Base-by-base conservation (phyloP, 2,888 invertebrate species). In the Druceiella hillmani region DNA sequence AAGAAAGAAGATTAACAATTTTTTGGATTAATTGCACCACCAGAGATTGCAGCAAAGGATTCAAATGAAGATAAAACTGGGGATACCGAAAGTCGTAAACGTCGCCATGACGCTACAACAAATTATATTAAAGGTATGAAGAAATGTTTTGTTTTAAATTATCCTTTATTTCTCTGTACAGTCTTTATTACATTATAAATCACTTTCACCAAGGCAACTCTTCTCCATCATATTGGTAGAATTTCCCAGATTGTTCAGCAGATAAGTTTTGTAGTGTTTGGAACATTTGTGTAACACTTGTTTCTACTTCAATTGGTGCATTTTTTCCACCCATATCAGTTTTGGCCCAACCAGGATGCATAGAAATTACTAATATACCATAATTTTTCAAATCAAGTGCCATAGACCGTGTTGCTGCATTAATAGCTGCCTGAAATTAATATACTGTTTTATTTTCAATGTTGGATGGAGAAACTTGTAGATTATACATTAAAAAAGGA, bases 271-370 rank as follows among this genome's bases (percentile, higher is more conserved):
- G 55, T 27, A 93, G 60, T 3, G 86, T 81, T 4, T 75, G 59
- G 11, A 91, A 61, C 40, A 93, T 80, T 11, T 74, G 71, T 1
- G 55, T 55, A 3, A 82, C 76, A 55, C 87, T 83, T 2, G 77
- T 73, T 14, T 81, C 76, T 2, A 87, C 66, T 34, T 82, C 80
- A 17, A 91, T 62, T 0, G 83, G 82, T 1, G 92, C 93, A 47
- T 78, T 81, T 24, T 73, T 62, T 3, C 93, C 92, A 3, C 93
- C 93, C 87, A 93, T 84, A 47, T 83, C 84, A 0, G 93, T 94
- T 57, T 81, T 79, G 4, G 93, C 90, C 93, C 92, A 93, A 2
- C 93, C 93, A 1, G 93, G 93, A 64, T 93, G 92, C 41, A 94
- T 57, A 37, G 71, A 74, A 1, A 82, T 72, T 1, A 82, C 86